Conservation (phyloP, 2,797 vertebrate species). For the Coracias cyanogaster region DNA sequence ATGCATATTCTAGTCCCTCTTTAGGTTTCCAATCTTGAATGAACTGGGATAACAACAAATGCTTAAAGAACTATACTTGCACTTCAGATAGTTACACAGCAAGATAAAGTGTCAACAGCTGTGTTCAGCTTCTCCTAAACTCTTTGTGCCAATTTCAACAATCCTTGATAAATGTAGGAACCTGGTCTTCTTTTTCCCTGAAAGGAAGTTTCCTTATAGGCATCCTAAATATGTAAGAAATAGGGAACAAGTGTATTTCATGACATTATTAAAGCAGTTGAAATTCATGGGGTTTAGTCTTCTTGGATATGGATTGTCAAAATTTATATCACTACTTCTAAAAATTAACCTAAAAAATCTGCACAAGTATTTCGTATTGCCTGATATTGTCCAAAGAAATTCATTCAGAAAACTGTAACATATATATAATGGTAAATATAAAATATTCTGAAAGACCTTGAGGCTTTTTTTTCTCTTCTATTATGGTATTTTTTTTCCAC, state of each 20-base stretch:
- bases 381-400: rapidly evolving
- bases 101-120: background rate
- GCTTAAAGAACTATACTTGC: background rate
- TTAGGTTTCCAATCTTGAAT: background rate
- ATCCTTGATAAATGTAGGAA: background rate
- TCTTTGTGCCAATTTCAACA: background rate
- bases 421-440: background rate
- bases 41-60: background rate
- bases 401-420: background rate
- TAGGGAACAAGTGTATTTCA: background rate
- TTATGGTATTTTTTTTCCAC: background rate
- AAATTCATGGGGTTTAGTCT: background rate
- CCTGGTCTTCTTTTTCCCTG: background rate
- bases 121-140: background rate
- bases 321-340: background rate
- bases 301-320: background rate
- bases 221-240: background rate
- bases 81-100: background rate
- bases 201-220: background rate
- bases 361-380: background rate
- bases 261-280: background rate
- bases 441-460: background rate
- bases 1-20: background rate
- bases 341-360: background rate
- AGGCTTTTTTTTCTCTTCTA: background rate